A percentile compares a stretch with the other conserved stretches of the same genome.
Conservation (phyloP, 1,140 invertebrate genomes). For the Heterodera schachtii region DNA sequence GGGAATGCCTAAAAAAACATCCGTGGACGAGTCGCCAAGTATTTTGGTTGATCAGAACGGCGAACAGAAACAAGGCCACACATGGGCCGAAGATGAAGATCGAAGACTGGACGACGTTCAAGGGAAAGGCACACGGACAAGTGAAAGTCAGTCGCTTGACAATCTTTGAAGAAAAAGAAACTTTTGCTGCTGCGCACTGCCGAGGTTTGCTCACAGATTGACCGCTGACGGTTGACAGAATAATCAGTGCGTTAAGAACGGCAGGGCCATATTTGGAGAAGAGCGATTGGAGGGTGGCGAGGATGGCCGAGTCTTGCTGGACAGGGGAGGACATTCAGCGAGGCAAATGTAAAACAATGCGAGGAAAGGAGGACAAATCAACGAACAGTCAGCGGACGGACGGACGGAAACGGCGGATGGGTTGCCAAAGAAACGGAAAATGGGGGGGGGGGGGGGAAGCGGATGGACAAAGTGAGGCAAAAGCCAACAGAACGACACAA, state of each 20-base stretch:
- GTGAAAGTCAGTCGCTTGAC: conserved; percentile 54
- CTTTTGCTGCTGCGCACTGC: too few species aligned
- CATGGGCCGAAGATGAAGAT: conserved; percentile 56
- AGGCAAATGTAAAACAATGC: neutral
- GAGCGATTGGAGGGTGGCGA: conserved; percentile 33
- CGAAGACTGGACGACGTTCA: conserved; percentile 52
- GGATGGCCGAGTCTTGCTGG: conserved; percentile 10
- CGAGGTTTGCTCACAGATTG: conserved; percentile 52
- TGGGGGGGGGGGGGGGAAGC: neutral
- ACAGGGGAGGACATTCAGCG: neutral
- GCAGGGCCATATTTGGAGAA: conserved; percentile 57
- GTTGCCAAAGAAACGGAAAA: neutral
- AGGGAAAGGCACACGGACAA: conserved; percentile 56
- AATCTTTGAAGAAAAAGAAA: conserved; percentile 32
- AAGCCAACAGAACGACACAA: neutral
- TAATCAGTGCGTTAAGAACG: conserved; percentile 57
- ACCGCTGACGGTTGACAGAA: conserved; percentile 61
- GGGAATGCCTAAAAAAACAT: conserved; percentile 53
- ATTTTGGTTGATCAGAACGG: conserved; percentile 54
- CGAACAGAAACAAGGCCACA: conserved; percentile 53
- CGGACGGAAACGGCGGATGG: neutral
- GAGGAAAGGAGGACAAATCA: too few species aligned
- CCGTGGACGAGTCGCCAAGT: conserved; percentile 61
- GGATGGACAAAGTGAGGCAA: neutral
- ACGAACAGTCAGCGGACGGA: neutral